Percentiles rank a stretch among this genome's conserved stretches.
These are phyloP conservation scores for Drosophila mauritiana DNA, from an alignment of 1,140 invertebrate genomes.

Conservation along the genomic window DNA sequence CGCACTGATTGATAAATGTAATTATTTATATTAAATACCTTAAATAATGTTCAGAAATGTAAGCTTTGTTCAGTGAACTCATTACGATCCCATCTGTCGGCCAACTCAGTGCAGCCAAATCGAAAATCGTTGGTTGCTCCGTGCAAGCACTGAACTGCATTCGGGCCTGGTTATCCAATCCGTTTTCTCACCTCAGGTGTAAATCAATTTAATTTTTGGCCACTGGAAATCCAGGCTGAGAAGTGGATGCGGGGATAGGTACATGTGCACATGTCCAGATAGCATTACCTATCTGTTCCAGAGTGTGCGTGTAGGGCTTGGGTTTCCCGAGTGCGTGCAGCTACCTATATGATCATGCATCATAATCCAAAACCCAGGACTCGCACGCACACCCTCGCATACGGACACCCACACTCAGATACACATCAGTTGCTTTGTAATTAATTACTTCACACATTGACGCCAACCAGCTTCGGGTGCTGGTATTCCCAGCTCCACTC, in stretches of 20 bases:
- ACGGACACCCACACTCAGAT: slow-evolving; percentile 56
- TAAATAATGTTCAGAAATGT: not conserved
- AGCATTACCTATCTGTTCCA: slow-evolving; percentile 42
- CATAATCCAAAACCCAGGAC: slow-evolving; percentile 75
- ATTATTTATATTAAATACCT: no score
- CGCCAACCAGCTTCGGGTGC: slow-evolving; percentile 61
- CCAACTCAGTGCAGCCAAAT: not conserved
- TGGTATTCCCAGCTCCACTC: slow-evolving; percentile 34
- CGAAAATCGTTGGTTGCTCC: not conserved
- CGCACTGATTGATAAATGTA: no score
- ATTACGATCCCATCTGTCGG: not conserved
- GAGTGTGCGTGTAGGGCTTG: slow-evolving; percentile 30
- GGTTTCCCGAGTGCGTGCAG: slow-evolving; percentile 62
- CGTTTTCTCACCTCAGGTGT: slow-evolving; percentile 60
- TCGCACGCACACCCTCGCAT: slow-evolving; percentile 27
- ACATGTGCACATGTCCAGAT: slow-evolving; percentile 39
- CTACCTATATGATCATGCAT: slow-evolving; percentile 77
- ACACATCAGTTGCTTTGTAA: slow-evolving; percentile 82
- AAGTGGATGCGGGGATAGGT: not conserved
- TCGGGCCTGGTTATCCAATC: slow-evolving; percentile 17
- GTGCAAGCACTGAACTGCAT: slow-evolving; percentile 59
- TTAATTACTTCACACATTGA: slow-evolving; percentile 84
- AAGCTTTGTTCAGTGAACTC: not conserved
- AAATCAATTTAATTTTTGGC: slow-evolving; percentile 73
- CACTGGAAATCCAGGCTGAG: slow-evolving; percentile 4